Conservation (phyloP, 2,113 vertebrate genomes). For the Tinamus guttatus region DNA sequence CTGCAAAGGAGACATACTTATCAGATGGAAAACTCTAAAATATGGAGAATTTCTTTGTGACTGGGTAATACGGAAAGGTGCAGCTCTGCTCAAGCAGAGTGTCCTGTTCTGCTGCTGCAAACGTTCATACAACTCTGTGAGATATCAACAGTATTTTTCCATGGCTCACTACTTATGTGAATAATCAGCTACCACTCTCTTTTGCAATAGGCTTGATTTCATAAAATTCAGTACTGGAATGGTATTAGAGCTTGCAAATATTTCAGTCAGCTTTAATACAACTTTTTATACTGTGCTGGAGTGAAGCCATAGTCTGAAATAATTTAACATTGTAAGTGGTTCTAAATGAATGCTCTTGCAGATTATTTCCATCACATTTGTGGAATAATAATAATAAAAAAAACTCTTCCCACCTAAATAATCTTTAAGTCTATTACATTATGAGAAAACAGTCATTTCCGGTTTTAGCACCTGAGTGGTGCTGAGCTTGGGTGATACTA, state of each 20-base stretch:
- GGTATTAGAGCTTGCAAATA: constrained; percentile 38
- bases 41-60: not conserved
- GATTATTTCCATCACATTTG: constrained; percentile 37
- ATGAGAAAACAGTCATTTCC: constrained; percentile 45
- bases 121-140: not conserved
- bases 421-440: constrained; percentile 28
- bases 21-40: not conserved
- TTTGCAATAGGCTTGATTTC: constrained; percentile 5
- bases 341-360: constrained; percentile 40
- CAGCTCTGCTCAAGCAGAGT: not conserved
- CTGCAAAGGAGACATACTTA: not conserved
- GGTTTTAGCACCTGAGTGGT: constrained; percentile 4
- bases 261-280: constrained; percentile 46
- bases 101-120: not conserved
- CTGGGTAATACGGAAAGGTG: not conserved
- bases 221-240: not conserved
- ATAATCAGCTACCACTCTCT: not conserved
- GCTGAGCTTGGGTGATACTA: not conserved
- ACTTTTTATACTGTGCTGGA: constrained; percentile 9
- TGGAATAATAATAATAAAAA: not conserved
- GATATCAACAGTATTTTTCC: not conserved
- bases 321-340: constrained; percentile 10
- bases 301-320: constrained; percentile 23
- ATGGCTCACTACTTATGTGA: not conserved
- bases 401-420: constrained; percentile 44